These are phyloP conservation scores for Climacteris rufus DNA, from an alignment of 2,113 vertebrate species.

Conservation along the genomic window DNA sequence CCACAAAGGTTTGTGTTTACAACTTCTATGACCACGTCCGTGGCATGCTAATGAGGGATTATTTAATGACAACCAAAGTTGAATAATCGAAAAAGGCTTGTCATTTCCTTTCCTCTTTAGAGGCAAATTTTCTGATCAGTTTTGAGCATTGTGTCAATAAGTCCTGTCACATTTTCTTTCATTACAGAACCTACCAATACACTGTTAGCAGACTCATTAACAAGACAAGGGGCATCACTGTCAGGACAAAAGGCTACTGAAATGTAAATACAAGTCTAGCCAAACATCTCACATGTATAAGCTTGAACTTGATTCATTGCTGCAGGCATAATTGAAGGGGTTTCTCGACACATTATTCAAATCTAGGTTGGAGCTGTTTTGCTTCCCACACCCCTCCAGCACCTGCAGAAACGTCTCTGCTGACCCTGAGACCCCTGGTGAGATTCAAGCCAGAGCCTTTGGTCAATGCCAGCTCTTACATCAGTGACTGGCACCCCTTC, in stretches of 20 bases:
- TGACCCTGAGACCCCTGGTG: constrained; percentile 26
- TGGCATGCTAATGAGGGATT: not conserved
- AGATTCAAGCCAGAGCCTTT: constrained; percentile 6
- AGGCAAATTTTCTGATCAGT: constrained; percentile 16
- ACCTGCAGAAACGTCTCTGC: constrained; percentile 58
- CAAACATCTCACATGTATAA: not conserved
- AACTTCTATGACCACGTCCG: not conserved
- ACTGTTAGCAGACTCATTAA: not conserved
- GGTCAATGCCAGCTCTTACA: constrained; percentile 59
- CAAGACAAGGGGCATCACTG: constrained; percentile 18
- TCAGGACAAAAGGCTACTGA: constrained; percentile 32
- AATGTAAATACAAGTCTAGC: constrained; percentile 8
- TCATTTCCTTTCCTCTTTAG: constrained; percentile 3
- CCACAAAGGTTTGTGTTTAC: not conserved
- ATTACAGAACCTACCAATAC: not conserved
- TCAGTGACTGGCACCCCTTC: constrained; percentile 36
- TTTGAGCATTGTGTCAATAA: constrained; percentile 2
- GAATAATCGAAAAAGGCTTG: not conserved
- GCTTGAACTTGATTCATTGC: not conserved
- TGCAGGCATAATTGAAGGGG: constrained; percentile 6
- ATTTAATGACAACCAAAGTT: not conserved
- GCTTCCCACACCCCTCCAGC: constrained; percentile 19
- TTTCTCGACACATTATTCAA: constrained; percentile 51
- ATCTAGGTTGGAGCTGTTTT: constrained; percentile 29
- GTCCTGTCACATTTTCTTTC: not conserved